Conservation (phyloP, 2,797 vertebrate genomes). For the Paratrypauchen microcephalus region DNA sequence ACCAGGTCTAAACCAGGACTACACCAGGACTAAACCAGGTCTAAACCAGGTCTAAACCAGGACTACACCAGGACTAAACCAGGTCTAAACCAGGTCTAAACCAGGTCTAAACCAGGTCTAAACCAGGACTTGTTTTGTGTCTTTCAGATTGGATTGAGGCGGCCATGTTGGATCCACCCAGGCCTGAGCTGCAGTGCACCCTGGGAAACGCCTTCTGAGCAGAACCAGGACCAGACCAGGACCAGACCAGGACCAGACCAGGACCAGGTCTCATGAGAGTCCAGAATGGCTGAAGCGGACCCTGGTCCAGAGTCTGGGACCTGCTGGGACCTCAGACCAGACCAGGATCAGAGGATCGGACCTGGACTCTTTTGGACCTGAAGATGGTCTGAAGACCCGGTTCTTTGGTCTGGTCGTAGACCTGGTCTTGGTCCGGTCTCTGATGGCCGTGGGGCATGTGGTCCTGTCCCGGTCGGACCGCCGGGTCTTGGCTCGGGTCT, state of each 20-base stretch:
- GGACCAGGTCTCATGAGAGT: background rate
- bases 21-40: background rate
- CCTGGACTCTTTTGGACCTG: too few species aligned
- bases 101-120: background rate
- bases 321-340: background rate
- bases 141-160: background rate
- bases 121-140: background rate
- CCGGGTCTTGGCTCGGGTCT: slow-evolving; percentile 83
- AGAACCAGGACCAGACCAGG: background rate
- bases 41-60: background rate
- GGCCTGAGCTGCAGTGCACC: background rate
- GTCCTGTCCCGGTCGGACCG: slow-evolving; percentile 85
- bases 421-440: background rate
- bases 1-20: background rate
- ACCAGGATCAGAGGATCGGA: background rate
- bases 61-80: background rate
- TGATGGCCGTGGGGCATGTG: slow-evolving; percentile 86
- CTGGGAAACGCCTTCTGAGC: background rate
- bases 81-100: background rate
- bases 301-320: background rate
- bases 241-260: background rate
- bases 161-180: background rate
- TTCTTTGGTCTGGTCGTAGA: too few species aligned
- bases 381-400: too few species aligned
- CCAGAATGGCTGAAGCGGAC: background rate